These are phyloP conservation scores for Lepidurus packardi DNA, from an alignment of 1,140 invertebrate genomes.

Conservation along the genomic window DNA sequence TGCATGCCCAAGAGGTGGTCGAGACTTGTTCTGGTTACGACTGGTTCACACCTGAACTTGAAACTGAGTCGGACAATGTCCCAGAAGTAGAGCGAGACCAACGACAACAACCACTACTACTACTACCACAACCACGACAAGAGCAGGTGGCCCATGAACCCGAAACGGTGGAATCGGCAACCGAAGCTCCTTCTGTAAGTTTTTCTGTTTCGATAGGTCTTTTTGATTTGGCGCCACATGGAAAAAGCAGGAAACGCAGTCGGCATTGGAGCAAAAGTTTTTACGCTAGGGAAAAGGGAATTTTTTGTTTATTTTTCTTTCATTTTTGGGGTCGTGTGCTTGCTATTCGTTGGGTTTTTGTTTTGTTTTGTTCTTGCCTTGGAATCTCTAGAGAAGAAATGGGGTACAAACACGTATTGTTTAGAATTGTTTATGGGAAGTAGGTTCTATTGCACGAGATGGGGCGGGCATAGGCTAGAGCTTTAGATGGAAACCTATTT, in stretches of 20 bases:
- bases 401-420: too few relatives aligned
- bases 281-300: not conserved
- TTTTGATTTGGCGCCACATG: not conserved
- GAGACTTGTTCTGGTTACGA: conserved; percentile 37
- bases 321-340: not conserved
- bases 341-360: not conserved
- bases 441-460: too few relatives aligned
- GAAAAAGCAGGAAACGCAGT: not conserved
- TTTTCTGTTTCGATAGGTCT: conserved; percentile 6
- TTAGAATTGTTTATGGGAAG: too few relatives aligned
- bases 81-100: conserved; percentile 14
- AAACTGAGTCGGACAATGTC: conserved; percentile 18
- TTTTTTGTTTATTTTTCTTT: not conserved
- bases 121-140: not conserved
- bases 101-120: not conserved
- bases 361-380: not conserved
- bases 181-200: conserved; percentile 9
- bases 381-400: too few relatives aligned
- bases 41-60: conserved; percentile 8
- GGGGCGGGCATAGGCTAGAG: too few relatives aligned
- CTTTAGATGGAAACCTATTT: too few relatives aligned
- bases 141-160: conserved; percentile 3
- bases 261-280: not conserved
- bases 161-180: not conserved
- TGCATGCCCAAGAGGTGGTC: conserved; percentile 35